Evolutionary conservation across 2,797 vertebrate genomes (phyloP).

Genomic region (Rhinichthys osculus): DNA sequence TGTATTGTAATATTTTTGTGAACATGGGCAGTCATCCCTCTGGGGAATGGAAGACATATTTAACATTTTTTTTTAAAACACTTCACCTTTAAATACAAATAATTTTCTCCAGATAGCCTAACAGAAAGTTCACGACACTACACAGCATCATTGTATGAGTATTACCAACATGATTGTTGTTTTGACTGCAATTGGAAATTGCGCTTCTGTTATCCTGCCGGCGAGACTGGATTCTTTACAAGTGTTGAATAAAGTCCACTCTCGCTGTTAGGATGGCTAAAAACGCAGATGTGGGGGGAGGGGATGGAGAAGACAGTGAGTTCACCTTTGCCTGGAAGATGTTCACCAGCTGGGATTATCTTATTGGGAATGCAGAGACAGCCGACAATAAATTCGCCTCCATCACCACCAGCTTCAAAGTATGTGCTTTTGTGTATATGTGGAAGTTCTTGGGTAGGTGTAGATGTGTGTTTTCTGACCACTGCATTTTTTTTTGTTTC

Average conservation of each 20-base stretch:
- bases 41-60: not conserved
- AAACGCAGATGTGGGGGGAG: slow-evolving; percentile 89
- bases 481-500: slow-evolving; percentile 24
- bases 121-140: not conserved
- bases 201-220: slow-evolving; percentile 66
- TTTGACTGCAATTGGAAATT: slow-evolving; percentile 50
- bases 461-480: slow-evolving; percentile 11
- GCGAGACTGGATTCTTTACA: slow-evolving; percentile 62
- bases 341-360: slow-evolving; percentile 99
- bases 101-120: not conserved
- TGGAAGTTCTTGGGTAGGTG: not conserved
- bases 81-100: slow-evolving; percentile 3
- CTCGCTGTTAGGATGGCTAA: slow-evolving; percentile 89
- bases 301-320: slow-evolving; percentile 87
- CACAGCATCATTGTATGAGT: not conserved
- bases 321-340: slow-evolving; percentile 98
- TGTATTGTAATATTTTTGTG: not conserved
- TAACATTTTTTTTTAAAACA: too few relatives aligned
- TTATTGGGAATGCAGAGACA: slow-evolving; percentile 95
- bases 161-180: not conserved
- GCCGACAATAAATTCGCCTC: slow-evolving; percentile 97
- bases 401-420: slow-evolving; percentile 98
- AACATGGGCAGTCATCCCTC: not conserved
- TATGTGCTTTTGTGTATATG: slow-evolving; percentile 62
- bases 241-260: slow-evolving; percentile 60